Conservation (phyloP, 2,888 invertebrate species). For the Anarsia innoxiella region DNA sequence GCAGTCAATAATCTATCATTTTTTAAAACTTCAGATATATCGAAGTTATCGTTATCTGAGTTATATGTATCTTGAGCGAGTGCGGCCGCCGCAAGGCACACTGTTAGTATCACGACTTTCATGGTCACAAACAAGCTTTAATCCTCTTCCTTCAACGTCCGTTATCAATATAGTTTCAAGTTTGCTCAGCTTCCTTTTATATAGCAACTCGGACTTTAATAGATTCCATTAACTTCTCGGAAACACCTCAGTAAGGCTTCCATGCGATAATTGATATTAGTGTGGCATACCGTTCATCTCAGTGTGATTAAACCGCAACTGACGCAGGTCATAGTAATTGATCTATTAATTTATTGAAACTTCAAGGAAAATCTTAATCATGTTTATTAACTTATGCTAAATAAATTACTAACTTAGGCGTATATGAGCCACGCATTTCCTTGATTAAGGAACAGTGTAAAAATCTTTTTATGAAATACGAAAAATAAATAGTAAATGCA, state of each 20-base stretch:
- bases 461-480: neutral
- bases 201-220: too few species aligned
- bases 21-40: constrained; percentile 78
- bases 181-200: too few species aligned
- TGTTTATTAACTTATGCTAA: constrained; percentile 6
- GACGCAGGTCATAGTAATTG: constrained; percentile 5
- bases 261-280: too few species aligned
- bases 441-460: neutral
- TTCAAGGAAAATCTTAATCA: constrained; percentile 5
- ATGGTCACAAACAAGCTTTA: too few species aligned
- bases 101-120: constrained; percentile 35
- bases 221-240: too few species aligned
- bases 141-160: too few species aligned
- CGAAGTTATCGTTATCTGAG: constrained; percentile 77
- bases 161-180: too few species aligned
- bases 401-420: constrained; percentile 1
- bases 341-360: constrained; percentile 6
- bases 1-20: constrained; percentile 80
- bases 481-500: constrained; percentile 3
- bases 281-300: too few species aligned
- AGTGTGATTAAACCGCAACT: constrained; percentile 7
- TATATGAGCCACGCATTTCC: neutral
- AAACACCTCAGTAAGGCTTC: too few species aligned
- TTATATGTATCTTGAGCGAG: constrained; percentile 70
- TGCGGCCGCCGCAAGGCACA: constrained; percentile 34